Evolutionary conservation across 2,888 invertebrate genomes (phyloP).

Genomic region (Lasioglossum vierecki): DNA sequence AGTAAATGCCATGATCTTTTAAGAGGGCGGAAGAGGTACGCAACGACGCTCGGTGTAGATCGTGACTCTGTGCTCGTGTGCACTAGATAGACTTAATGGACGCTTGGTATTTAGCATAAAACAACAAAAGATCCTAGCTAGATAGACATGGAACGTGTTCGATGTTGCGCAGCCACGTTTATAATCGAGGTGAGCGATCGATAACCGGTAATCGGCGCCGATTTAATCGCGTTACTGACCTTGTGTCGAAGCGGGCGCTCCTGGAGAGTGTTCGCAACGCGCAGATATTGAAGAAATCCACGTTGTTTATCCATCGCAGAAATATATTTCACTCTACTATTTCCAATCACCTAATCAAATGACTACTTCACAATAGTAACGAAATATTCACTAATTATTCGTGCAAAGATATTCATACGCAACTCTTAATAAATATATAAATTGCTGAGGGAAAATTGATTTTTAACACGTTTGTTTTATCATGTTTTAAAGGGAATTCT

Average conservation of each 20-base stretch:
- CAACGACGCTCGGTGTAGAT: constrained; percentile 17
- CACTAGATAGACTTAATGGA: constrained; percentile 34
- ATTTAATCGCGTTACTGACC: constrained; percentile 55
- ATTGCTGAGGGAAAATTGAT: no score
- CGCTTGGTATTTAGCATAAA: constrained; percentile 53
- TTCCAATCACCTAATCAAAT: not conserved
- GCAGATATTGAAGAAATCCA: not conserved
- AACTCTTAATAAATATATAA: no score
- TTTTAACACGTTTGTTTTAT: no score
- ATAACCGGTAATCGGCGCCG: constrained; percentile 36
- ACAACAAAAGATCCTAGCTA: constrained; percentile 41
- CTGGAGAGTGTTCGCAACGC: constrained; percentile 10
- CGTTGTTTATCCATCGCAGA: not conserved
- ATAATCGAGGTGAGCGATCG: constrained; percentile 15
- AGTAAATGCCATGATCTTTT: constrained; percentile 53
- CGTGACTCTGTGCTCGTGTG: constrained; percentile 37
- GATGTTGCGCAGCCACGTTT: constrained; percentile 34
- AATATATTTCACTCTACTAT: not conserved
- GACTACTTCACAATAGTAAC: not conserved
- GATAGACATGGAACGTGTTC: constrained; percentile 30
- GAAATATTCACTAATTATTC: not conserved
- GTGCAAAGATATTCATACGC: no score
- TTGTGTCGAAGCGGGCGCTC: constrained; percentile 28
- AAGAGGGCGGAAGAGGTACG: constrained; percentile 27
- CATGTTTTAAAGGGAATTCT: not conserved